phyloP scores from a whole-genome alignment of 1,140 invertebrate species.

The Copidosoma floridanum region DNA sequence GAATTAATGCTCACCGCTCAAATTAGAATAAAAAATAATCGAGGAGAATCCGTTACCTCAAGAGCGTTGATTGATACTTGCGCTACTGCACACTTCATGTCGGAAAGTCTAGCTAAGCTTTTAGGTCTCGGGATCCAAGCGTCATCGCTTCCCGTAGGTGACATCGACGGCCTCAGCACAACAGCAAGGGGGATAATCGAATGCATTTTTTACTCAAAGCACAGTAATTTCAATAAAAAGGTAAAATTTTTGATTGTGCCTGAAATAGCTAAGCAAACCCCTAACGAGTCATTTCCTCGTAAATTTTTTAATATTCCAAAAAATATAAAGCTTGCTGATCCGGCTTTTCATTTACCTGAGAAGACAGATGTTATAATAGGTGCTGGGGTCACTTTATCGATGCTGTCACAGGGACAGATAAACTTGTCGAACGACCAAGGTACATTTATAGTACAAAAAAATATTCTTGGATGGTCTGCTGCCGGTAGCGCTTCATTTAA shows the following conservation, averaged over 20 bases:
- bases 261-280: neutral
- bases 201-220: neutral
- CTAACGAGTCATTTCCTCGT: neutral
- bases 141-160: neutral
- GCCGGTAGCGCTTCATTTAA: no score
- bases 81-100: conserved; percentile 10
- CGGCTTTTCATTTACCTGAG: neutral
- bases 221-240: neutral
- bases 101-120: neutral
- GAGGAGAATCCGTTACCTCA: no score
- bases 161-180: neutral
- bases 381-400: neutral
- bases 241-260: neutral
- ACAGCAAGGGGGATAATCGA: neutral
- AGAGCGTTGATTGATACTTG: no score
- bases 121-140: neutral
- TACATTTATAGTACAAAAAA: no score
- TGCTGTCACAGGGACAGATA: neutral
- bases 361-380: neutral
- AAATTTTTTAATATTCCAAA: neutral
- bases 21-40: no score
- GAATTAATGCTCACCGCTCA: no score
- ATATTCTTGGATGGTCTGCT: no score
- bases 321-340: neutral
- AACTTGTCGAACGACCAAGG: no score